Conservation (phyloP, 2,113 vertebrate genomes). For the Pachycephala philippinensis region DNA sequence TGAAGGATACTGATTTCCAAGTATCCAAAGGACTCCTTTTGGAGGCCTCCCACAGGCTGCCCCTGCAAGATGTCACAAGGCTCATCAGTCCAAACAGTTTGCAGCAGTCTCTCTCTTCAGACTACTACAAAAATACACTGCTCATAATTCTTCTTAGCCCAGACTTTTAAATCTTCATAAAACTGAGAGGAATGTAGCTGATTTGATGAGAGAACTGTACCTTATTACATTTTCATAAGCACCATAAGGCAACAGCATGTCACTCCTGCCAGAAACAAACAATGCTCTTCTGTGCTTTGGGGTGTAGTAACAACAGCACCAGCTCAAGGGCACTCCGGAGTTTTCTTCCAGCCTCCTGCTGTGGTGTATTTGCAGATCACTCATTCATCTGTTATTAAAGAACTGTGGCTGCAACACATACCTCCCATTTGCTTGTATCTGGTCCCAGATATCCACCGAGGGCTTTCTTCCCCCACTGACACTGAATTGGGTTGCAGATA, state of each 20-base stretch:
- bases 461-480: slow-evolving; percentile 94
- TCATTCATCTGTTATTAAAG: not conserved
- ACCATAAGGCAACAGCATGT: not conserved
- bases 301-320: not conserved
- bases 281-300: not conserved
- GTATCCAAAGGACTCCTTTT: not conserved
- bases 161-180: not conserved
- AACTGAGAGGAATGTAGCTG: not conserved
- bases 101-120: not conserved
- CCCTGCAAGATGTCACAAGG: not conserved
- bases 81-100: not conserved
- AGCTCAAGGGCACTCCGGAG: not conserved
- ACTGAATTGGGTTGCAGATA: slow-evolving; percentile 94
- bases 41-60: not conserved
- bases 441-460: slow-evolving; percentile 89
- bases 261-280: not conserved
- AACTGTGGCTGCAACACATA: slow-evolving; percentile 26
- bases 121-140: not conserved
- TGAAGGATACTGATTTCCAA: not conserved
- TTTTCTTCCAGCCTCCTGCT: not conserved
- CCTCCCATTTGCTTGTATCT: slow-evolving; percentile 90
- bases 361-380: not conserved
- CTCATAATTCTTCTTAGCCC: not conserved
- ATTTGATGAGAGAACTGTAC: not conserved
- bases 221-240: not conserved